These are phyloP conservation scores for Nicator chloris DNA, from an alignment of 2,113 vertebrate genomes.

Conservation along the genomic window DNA sequence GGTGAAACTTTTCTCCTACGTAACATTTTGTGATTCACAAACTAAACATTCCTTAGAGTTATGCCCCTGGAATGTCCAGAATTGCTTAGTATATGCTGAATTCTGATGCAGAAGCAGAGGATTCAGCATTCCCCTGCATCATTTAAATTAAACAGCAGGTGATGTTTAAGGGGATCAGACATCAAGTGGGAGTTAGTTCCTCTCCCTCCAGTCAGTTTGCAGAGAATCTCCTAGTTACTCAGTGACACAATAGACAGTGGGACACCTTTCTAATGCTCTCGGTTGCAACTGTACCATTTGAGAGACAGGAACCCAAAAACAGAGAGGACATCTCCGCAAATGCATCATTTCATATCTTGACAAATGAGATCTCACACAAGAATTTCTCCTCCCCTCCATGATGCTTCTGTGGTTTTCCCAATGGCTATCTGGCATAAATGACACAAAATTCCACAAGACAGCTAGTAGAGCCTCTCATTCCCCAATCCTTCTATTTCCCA, in stretches of 20 bases:
- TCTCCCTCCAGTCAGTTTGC: neutral
- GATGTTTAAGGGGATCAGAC: neutral
- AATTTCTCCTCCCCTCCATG: neutral
- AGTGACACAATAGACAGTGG: neutral
- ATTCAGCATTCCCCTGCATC: neutral
- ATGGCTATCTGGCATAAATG: neutral
- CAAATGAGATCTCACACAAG: rapidly evolving
- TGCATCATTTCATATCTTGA: neutral
- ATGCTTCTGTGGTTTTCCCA: neutral
- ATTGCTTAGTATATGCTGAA: neutral
- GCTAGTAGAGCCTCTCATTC: neutral
- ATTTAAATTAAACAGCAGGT: neutral
- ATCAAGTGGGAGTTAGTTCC: neutral
- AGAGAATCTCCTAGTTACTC: neutral
- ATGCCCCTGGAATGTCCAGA: neutral
- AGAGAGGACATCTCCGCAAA: neutral
- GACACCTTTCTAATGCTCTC: neutral
- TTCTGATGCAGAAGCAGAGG: neutral
- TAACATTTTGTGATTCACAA: neutral
- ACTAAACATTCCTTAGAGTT: neutral
- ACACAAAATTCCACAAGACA: neutral
- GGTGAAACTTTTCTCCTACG: neutral
- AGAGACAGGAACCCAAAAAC: neutral
- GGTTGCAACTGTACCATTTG: neutral
- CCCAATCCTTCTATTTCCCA: neutral